A percentile compares a stretch with the other conserved stretches of the same genome.
Evolutionary conservation across 1,140 invertebrate species (phyloP).

Genomic region (Andrena cerasifolii): DNA sequence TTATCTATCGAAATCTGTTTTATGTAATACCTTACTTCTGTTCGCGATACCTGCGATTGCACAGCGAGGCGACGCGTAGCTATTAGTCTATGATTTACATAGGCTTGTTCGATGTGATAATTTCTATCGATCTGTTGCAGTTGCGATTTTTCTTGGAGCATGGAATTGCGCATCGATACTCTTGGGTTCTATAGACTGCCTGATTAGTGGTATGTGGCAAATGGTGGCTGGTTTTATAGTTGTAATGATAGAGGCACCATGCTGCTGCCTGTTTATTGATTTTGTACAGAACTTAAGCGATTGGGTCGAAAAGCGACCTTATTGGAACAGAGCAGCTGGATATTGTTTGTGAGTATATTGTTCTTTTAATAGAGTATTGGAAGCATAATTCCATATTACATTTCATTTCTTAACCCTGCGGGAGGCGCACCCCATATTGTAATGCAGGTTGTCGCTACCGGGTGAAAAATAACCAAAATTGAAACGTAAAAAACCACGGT

Average conservation of each 20-base stretch:
- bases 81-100: neutral
- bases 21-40: neutral
- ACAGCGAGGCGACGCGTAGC: too few species aligned
- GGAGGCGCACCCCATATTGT: too few species aligned
- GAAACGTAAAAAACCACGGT: too few species aligned
- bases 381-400: neutral
- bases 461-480: too few species aligned
- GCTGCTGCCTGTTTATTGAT: constrained; percentile 97
- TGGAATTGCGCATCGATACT: constrained; percentile 90
- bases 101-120: neutral
- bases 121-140: constrained; percentile 81
- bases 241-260: constrained; percentile 95
- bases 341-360: constrained; percentile 90
- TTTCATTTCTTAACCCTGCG: too few species aligned
- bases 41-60: neutral
- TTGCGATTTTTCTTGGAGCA: constrained; percentile 94
- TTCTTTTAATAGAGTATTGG: neutral
- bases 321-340: constrained; percentile 94
- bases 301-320: constrained; percentile 91
- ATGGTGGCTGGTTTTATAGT: constrained; percentile 94
- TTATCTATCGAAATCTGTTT: neutral
- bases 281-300: constrained; percentile 93
- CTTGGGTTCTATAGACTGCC: constrained; percentile 85
- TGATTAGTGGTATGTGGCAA: constrained; percentile 93
- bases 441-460: too few species aligned